Conservation (phyloP, 2,797 vertebrate species). For the Thunnus albacares region DNA sequence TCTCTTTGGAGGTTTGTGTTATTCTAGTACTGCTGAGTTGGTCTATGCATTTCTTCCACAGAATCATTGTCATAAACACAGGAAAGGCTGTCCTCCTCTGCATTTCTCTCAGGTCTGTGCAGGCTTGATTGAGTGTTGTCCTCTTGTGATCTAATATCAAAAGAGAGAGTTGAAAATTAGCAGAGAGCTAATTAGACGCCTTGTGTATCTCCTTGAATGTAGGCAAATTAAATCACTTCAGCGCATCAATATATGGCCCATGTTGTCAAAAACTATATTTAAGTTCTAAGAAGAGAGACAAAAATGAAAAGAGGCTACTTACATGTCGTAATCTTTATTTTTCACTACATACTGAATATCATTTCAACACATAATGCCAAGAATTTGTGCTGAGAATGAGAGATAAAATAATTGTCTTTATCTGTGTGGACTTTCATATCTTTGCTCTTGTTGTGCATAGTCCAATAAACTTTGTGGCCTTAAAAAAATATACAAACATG, state of each 20-base stretch:
- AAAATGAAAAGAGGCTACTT: no score
- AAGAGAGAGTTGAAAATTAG: neutral
- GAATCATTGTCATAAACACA: constrained; percentile 46
- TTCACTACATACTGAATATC: neutral
- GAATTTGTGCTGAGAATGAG: neutral
- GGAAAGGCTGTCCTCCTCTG: constrained; percentile 12
- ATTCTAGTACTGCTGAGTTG: neutral
- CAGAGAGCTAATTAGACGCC: neutral
- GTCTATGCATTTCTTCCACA: constrained; percentile 6
- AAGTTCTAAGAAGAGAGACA: no score
- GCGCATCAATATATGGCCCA: neutral
- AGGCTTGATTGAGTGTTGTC: neutral
- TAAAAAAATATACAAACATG: neutral
- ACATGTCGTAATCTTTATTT: no score
- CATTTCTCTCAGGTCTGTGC: neutral
- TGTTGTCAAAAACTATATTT: no score
- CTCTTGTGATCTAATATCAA: neutral
- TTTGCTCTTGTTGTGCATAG: neutral
- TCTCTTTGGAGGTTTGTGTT: neutral
- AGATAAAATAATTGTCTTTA: neutral
- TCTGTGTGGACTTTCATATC: neutral
- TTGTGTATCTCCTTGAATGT: constrained; percentile 9
- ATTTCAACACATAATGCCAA: neutral
- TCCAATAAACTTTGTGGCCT: neutral
- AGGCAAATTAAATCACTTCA: neutral